A percentile compares a stretch with the other conserved stretches of the same genome.
Evolutionary conservation across 2,113 vertebrate genomes (phyloP).

Genomic region (Nesogale talazaci): DNA sequence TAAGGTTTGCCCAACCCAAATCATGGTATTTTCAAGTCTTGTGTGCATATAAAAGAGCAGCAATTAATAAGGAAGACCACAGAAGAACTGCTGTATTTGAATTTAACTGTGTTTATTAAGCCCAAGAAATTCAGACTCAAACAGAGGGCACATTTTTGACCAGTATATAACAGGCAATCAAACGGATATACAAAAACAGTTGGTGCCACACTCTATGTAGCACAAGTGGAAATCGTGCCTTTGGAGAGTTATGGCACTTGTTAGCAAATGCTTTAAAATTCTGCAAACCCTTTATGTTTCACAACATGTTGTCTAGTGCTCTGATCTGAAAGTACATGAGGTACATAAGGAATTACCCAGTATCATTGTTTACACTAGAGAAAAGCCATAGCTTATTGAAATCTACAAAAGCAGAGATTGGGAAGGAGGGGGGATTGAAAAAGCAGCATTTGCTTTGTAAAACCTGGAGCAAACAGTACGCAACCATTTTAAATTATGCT

Average conservation of each 20-base stretch:
- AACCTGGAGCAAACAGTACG: not conserved
- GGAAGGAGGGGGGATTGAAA: too few relatives aligned
- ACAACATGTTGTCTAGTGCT: not conserved
- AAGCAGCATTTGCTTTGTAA: not conserved
- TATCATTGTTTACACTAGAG: too few relatives aligned
- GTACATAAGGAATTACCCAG: too few relatives aligned
- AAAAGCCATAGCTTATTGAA: too few relatives aligned
- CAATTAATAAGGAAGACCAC: too few relatives aligned
- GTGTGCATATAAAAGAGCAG: too few relatives aligned
- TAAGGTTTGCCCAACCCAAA: too few relatives aligned
- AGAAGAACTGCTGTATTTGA: too few relatives aligned
- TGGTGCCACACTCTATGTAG: not conserved
- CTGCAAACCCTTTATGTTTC: not conserved
- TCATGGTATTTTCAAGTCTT: too few relatives aligned
- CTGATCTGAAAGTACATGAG: not conserved
- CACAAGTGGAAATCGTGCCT: not conserved
- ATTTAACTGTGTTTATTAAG: not conserved
- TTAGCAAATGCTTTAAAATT: not conserved
- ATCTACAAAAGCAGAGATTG: too few relatives aligned
- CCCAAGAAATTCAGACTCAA: not conserved
- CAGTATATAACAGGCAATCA: not conserved
- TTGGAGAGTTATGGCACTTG: not conserved
- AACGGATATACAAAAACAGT: not conserved
- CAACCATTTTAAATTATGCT: not conserved
- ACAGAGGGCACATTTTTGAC: not conserved